A percentile compares a stretch with the other conserved stretches of the same genome.
Conservation (phyloP, 2,888 invertebrate genomes). For the Nebria salina region DNA sequence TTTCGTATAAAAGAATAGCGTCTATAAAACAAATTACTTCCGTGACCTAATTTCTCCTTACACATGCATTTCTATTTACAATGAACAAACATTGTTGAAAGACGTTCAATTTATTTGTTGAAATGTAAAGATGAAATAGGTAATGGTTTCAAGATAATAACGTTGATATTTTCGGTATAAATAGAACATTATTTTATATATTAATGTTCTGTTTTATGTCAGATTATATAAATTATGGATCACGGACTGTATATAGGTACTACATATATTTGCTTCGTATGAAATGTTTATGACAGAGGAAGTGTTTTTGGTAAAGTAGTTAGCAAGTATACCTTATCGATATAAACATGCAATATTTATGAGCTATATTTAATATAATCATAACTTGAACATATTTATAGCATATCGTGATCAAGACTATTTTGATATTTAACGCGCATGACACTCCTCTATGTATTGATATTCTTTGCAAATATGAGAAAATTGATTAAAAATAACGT, state of each 20-base stretch:
- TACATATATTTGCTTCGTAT: background rate
- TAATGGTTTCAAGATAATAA: background rate
- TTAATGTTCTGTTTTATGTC: background rate
- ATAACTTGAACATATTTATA: conserved; percentile 36
- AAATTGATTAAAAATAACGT: background rate
- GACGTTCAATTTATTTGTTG: background rate
- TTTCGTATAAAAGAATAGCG: background rate
- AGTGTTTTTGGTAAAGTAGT: conserved; percentile 35
- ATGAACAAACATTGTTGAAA: conserved; percentile 5
- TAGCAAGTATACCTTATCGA: conserved; percentile 42
- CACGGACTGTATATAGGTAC: background rate
- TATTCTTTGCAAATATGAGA: background rate
- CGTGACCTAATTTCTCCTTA: background rate
- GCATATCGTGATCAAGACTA: conserved; percentile 15
- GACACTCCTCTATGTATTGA: background rate
- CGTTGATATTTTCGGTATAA: background rate
- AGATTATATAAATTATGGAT: background rate
- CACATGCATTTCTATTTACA: conserved; percentile 13
- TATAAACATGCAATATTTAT: conserved; percentile 45
- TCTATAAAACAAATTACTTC: background rate
- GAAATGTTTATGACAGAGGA: background rate
- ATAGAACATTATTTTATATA: background rate
- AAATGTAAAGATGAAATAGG: background rate
- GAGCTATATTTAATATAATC: conserved; percentile 43
- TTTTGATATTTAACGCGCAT: background rate